These are phyloP conservation scores for Hafferia zeledoni DNA, from an alignment of 2,797 vertebrate species.

Conservation along the genomic window DNA sequence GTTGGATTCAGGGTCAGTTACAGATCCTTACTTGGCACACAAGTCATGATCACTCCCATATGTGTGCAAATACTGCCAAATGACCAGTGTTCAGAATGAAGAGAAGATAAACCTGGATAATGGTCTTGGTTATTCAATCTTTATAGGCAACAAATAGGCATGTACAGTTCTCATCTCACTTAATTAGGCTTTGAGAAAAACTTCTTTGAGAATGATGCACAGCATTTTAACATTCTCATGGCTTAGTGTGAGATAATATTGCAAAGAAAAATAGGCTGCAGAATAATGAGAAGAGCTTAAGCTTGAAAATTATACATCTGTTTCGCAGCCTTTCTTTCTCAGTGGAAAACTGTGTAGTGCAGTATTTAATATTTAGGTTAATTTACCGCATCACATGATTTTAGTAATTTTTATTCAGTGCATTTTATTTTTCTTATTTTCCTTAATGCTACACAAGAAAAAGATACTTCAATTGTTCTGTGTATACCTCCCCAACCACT, in stretches of 20 bases:
- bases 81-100: background rate
- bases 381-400: background rate
- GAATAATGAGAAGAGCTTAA: background rate
- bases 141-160: background rate
- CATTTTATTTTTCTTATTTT: background rate
- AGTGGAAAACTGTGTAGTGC: background rate
- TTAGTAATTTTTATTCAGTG: background rate
- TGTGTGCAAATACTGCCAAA: background rate
- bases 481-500: background rate
- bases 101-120: background rate
- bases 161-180: background rate
- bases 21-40: background rate
- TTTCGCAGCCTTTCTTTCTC: background rate
- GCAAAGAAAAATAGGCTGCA: background rate
- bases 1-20: background rate
- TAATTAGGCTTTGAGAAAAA: background rate
- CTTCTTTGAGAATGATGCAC: background rate
- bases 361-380: background rate
- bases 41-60: background rate
- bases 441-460: background rate
- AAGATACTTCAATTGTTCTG: background rate
- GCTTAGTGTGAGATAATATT: background rate
- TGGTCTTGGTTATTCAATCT: background rate
- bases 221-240: background rate
- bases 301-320: background rate